These are phyloP conservation scores for Cheilosia variabilis DNA, from an alignment of 2,888 invertebrate genomes.

Conservation along the genomic window DNA sequence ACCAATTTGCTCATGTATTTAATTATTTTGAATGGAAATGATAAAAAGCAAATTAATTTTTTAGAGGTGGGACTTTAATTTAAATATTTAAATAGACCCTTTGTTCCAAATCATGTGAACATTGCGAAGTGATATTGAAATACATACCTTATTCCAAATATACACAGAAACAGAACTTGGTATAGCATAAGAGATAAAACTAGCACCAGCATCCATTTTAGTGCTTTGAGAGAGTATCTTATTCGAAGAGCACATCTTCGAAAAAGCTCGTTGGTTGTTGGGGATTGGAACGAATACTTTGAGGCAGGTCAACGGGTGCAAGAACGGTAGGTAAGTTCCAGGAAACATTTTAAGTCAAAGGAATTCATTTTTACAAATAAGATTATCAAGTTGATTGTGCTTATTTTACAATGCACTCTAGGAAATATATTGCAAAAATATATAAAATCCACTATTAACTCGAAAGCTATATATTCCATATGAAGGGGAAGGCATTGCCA, in stretches of 20 bases:
- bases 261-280: background rate
- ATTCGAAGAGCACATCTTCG: constrained; percentile 1
- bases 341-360: background rate
- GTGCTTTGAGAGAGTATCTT: background rate
- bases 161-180: too few relatives aligned
- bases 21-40: background rate
- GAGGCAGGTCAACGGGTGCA: constrained; percentile 2
- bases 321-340: background rate
- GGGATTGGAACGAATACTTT: background rate
- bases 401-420: background rate
- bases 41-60: background rate
- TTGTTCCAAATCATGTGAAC: too few relatives aligned
- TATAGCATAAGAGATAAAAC: too few relatives aligned
- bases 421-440: background rate
- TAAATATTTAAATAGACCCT: too few relatives aligned
- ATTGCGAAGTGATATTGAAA: too few relatives aligned
- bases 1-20: background rate
- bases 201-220: background rate
- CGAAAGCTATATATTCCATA: too few relatives aligned
- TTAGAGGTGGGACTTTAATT: too few relatives aligned
- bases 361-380: background rate
- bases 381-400: background rate
- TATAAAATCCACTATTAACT: background rate
- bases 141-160: too few relatives aligned
- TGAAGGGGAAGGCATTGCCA: background rate